A percentile compares a stretch with the other conserved stretches of the same genome.
These are phyloP conservation scores for Mechanitis messenoides DNA, from an alignment of 2,888 invertebrate genomes.

Conservation along the genomic window DNA sequence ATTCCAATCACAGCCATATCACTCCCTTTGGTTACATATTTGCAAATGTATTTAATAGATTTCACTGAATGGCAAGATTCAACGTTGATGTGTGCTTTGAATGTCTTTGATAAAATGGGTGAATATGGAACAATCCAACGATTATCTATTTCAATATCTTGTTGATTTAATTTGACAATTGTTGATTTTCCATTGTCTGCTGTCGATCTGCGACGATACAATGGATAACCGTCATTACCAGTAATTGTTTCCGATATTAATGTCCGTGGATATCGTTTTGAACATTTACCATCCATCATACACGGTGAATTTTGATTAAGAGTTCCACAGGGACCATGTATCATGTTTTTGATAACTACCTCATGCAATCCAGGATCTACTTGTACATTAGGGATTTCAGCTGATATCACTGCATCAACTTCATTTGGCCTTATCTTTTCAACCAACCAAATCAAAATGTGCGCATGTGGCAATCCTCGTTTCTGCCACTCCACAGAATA, in stretches of 20 bases:
- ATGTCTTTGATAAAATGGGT: constrained; percentile 12
- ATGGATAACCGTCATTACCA: constrained; percentile 30
- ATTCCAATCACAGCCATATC: constrained; percentile 25
- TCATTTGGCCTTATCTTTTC: too few relatives aligned
- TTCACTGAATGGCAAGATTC: constrained; percentile 22
- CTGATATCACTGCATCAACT: too few relatives aligned
- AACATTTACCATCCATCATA: constrained; percentile 2
- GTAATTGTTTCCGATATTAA: constrained; percentile 26
- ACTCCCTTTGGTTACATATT: constrained; percentile 28
- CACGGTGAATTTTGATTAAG: too few relatives aligned
- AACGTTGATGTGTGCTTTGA: constrained; percentile 26
- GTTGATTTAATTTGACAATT: constrained; percentile 28
- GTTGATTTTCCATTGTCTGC: constrained; percentile 31
- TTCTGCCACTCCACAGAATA: too few relatives aligned
- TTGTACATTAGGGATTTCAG: too few relatives aligned
- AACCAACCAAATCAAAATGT: too few relatives aligned
- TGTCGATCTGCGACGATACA: constrained; percentile 32
- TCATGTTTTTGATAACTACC: too few relatives aligned
- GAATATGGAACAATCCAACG: constrained; percentile 18
- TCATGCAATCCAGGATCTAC: too few relatives aligned
- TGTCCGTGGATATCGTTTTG: constrained; percentile 23
- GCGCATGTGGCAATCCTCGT: too few relatives aligned
- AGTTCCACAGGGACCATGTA: too few relatives aligned
- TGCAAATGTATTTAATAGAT: constrained; percentile 28
- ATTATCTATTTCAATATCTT: constrained; percentile 33